These are phyloP conservation scores for Hymenochirus boettgeri DNA, from an alignment of 2,113 vertebrate genomes.

Conservation along the genomic window DNA sequence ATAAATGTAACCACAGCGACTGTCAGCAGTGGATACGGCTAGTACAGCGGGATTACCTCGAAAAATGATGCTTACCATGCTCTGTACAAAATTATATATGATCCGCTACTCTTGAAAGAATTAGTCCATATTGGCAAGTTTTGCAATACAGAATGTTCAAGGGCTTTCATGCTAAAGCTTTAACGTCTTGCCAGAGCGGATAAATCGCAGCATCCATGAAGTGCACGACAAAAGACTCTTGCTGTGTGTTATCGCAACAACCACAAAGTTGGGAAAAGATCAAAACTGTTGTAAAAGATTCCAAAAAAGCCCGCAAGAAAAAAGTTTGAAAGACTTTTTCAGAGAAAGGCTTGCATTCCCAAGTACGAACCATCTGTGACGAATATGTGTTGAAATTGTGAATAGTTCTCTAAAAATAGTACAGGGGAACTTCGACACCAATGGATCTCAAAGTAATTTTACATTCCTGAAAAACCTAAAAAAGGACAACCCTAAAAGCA, in stretches of 20 bases:
- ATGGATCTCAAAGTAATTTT: too few species aligned
- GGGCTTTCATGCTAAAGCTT: neutral
- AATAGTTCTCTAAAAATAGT: too few species aligned
- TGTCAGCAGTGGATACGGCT: neutral
- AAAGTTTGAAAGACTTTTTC: too few species aligned
- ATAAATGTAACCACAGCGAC: neutral
- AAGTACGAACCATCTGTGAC: too few species aligned
- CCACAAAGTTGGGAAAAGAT: too few species aligned
- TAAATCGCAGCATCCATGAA: neutral
- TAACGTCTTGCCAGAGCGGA: neutral
- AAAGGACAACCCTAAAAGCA: too few species aligned
- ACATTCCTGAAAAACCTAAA: too few species aligned
- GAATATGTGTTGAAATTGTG: too few species aligned
- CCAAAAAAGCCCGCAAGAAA: too few species aligned
- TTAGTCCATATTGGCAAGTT: neutral
- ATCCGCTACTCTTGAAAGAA: neutral
- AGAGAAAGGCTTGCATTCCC: too few species aligned
- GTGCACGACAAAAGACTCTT: neutral
- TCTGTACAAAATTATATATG: neutral
- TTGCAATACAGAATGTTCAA: neutral
- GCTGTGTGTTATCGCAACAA: neutral
- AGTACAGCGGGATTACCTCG: neutral
- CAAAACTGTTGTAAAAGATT: too few species aligned
- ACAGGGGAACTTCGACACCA: too few species aligned
- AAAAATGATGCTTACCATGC: neutral